These are phyloP conservation scores for Oscheius myriophilus DNA, from an alignment of 2,888 invertebrate species.

Conservation along the genomic window DNA sequence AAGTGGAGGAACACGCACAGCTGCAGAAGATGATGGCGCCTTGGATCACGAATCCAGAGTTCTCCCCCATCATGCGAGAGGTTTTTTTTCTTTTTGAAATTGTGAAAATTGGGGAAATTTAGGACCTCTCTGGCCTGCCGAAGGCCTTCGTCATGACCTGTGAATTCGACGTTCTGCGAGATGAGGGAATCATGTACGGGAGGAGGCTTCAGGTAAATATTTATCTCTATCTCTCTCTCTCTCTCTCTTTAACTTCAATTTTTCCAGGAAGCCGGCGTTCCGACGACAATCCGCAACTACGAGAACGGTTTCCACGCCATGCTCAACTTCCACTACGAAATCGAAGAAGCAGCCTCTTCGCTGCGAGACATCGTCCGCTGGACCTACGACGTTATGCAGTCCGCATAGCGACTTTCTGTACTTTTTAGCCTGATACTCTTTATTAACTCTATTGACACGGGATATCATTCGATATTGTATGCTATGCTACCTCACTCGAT, in stretches of 20 bases:
- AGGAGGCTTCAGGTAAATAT: constrained; percentile 61
- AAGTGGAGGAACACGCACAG: constrained; percentile 25
- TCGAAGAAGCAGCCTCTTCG: constrained; percentile 44
- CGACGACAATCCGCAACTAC: constrained; percentile 61
- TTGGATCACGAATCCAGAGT: constrained; percentile 64
- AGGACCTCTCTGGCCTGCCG: constrained; percentile 64
- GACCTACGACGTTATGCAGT: constrained; percentile 19
- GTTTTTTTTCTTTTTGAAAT: not conserved
- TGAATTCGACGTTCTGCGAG: constrained; percentile 72
- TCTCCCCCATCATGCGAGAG: constrained; percentile 71
- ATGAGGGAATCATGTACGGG: constrained; percentile 72
- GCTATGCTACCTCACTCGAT: too few relatives aligned
- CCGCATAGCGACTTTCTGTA: not conserved
- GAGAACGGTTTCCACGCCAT: constrained; percentile 61
- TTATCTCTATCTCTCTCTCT: not conserved
- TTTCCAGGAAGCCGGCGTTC: constrained; percentile 53
- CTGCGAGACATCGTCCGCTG: constrained; percentile 42
- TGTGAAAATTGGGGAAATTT: not conserved
- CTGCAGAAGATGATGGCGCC: constrained; percentile 44
- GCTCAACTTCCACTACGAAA: constrained; percentile 58
- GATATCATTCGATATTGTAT: too few relatives aligned
- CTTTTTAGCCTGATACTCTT: too few relatives aligned
- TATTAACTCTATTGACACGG: too few relatives aligned
- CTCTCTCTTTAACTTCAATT: too few relatives aligned
- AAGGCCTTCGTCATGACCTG: constrained; percentile 71